Base-by-base conservation (phyloP, 1,140 invertebrate genomes). In the Psix sp. region DNA sequence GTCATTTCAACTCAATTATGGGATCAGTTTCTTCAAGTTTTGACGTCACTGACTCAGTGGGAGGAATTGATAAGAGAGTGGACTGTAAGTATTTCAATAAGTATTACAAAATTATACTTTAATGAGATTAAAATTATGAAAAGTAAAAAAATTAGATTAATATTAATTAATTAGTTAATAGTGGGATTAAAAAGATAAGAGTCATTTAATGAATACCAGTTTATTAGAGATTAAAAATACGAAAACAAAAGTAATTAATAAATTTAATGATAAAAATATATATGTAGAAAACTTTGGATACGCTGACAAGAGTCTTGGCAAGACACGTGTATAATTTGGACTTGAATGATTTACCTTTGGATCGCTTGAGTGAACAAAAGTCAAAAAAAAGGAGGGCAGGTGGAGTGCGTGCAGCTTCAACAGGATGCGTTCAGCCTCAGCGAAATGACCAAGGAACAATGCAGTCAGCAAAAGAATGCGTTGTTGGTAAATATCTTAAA, bases 1-100 rank as follows among this genome's bases (percentile, higher is more conserved):
- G 90, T 94, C 2, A 95, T 97, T 46, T 93, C 93, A 45, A 88
- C 92, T 5, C 92, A 95, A 77, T 87, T 99, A 3, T 99, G 98
- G 98, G 95, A 99, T 86, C 93, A 95, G 80, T 97, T 99, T 85
- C 90, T 98, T 70, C 90, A 91, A 62, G 93, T 98, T 16, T 87
- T 99, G 1, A 94, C 94, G 0, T 93, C 94, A 6, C 88, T 99
- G 0, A 98, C 96, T 0, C 93, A 94, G 68, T 98, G 96, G 93
- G 95, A 98, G 81, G 96, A 98, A 83, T 88, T 99, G 0, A 95
- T 99, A 67, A 94, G 93, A 65, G 96, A 99, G 84, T 99, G 97
- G 97, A 94, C 95, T 42, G 95, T 96, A 88, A 91, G 92, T 89
- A 36, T 11, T 33, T 20, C 43, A 10, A 59, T 29, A 16, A 49